These are phyloP conservation scores for Alentia gelatinosa DNA, from an alignment of 2,888 invertebrate genomes.

Conservation along the genomic window DNA sequence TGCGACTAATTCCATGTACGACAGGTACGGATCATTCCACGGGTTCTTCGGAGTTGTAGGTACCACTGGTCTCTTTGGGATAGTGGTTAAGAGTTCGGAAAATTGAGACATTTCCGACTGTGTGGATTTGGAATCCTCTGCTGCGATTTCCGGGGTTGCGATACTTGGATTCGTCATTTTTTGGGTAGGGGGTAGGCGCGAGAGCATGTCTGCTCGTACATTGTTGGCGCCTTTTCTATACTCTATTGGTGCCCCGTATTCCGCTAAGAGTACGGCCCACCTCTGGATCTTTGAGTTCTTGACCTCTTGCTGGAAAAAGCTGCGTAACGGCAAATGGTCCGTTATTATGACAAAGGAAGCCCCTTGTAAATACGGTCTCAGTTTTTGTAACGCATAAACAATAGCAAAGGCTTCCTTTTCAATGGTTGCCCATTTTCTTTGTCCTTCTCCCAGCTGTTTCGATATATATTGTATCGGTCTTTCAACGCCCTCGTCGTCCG, in stretches of 20 bases:
- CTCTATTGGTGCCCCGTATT: not conserved
- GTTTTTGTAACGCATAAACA: not conserved
- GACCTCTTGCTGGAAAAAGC: not conserved
- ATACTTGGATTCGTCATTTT: no score
- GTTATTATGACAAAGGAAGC: not conserved
- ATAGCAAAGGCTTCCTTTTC: constrained; percentile 23
- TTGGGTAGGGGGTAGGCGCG: no score
- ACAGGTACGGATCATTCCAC: not conserved
- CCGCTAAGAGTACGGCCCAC: constrained; percentile 30
- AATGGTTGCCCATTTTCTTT: not conserved
- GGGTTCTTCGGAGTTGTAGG: no score
- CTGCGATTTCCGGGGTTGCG: not conserved
- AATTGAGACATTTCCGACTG: no score
- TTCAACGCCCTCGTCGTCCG: not conserved
- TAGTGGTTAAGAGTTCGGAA: no score
- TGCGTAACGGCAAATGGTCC: not conserved
- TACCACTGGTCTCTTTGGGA: no score
- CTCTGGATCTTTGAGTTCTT: not conserved
- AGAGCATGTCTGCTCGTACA: not conserved
- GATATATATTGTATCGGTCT: not conserved
- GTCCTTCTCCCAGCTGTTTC: not conserved
- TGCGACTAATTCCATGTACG: not conserved
- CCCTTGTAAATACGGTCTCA: constrained; percentile 24
- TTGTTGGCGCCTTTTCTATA: not conserved
- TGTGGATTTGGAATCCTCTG: not conserved